These are phyloP conservation scores for Drosophila melanosoma DNA, from an alignment of 2,888 invertebrate species.

Conservation along the genomic window DNA sequence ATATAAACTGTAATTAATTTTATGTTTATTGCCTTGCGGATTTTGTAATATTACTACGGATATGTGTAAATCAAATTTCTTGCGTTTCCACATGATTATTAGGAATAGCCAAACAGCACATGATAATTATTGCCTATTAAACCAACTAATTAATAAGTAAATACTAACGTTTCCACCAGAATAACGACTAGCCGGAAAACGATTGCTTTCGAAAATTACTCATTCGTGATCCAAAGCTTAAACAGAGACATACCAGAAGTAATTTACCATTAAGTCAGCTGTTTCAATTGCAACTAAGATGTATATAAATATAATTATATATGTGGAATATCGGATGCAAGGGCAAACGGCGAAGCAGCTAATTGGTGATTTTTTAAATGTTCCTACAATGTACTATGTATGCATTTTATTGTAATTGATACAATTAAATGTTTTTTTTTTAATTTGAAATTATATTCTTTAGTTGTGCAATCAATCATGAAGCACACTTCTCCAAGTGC, in stretches of 20 bases:
- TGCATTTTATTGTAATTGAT: not conserved
- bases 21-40: not conserved
- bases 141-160: conserved; percentile 40
- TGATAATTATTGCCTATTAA: conserved; percentile 32
- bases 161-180: conserved; percentile 12
- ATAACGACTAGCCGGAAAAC: conserved; percentile 25
- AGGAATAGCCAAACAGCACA: conserved; percentile 17
- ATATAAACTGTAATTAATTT: not conserved
- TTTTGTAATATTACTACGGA: conserved; percentile 10
- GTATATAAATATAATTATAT: not conserved
- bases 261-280: conserved; percentile 2
- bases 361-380: not conserved
- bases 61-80: conserved; percentile 2
- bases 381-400: no score
- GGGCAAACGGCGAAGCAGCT: not conserved
- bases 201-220: conserved; percentile 32
- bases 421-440: not conserved
- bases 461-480: not conserved
- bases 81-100: conserved; percentile 34
- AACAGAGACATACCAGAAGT: conserved; percentile 1
- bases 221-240: conserved; percentile 23
- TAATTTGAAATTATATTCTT: not conserved
- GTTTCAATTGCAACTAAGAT: not conserved
- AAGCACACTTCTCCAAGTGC: not conserved
- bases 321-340: not conserved